Evolutionary conservation across 2,888 invertebrate genomes (phyloP).

Genomic region (Macrophya annulata): DNA sequence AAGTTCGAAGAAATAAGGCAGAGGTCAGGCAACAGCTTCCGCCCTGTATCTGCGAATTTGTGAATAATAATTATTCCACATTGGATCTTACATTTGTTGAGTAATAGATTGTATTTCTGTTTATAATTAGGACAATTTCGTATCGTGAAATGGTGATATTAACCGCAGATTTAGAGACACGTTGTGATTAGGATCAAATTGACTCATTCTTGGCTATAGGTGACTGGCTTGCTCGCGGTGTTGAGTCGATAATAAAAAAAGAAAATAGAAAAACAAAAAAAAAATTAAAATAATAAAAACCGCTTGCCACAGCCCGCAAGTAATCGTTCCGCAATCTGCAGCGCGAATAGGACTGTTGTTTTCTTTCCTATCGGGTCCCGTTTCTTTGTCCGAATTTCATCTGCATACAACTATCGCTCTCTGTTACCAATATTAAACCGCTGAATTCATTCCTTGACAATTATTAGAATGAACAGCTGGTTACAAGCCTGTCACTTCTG

Average conservation of each 20-base stretch:
- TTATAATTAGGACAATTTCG: constrained; percentile 13
- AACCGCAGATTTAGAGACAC: constrained; percentile 37
- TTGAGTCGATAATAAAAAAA: constrained; percentile 4
- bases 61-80: background rate
- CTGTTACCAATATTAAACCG: constrained; percentile 20
- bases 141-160: constrained; percentile 14
- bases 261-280: background rate
- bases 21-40: constrained; percentile 48
- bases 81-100: background rate
- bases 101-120: constrained; percentile 33
- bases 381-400: constrained; percentile 38
- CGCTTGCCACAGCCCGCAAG: constrained; percentile 45
- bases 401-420: constrained; percentile 13
- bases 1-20: constrained; percentile 29
- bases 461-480: constrained; percentile 49
- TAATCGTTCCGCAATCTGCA: constrained; percentile 41
- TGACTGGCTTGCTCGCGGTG: background rate
- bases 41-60: background rate
- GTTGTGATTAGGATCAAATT: constrained; percentile 47
- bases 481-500: constrained; percentile 26
- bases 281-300: background rate
- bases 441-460: constrained; percentile 44
- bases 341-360: constrained; percentile 36
- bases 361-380: constrained; percentile 39
- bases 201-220: constrained; percentile 38